Percentiles rank a stretch among this genome's conserved stretches.
These are phyloP conservation scores for Tipula confusa DNA, from an alignment of 2,888 invertebrate genomes.

Conservation along the genomic window DNA sequence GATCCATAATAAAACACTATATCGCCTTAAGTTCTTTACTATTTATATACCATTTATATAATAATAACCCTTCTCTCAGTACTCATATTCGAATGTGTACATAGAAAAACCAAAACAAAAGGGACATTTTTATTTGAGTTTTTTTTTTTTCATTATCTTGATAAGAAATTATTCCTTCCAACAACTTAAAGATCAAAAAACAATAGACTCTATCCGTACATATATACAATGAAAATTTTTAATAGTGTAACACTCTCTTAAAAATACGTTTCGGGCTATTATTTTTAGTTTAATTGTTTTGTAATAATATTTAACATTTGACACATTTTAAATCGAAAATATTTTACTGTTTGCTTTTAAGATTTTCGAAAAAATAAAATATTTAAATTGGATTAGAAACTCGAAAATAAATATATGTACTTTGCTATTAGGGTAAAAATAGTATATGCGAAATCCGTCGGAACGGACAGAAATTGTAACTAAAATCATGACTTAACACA, in stretches of 20 bases:
- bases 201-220: not conserved
- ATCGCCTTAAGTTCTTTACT: slow-evolving; percentile 20
- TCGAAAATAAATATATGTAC: too few species aligned
- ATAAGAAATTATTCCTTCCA: not conserved
- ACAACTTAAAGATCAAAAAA: slow-evolving; percentile 5
- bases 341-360: not conserved
- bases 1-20: not conserved
- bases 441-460: not conserved
- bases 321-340: slow-evolving; percentile 12
- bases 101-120: not conserved
- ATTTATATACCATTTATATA: not conserved
- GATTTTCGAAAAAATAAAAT: not conserved
- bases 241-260: not conserved
- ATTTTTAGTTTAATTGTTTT: slow-evolving; percentile 9
- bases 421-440: too few species aligned
- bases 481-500: too few species aligned
- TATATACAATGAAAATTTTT: not conserved
- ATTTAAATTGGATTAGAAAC: not conserved
- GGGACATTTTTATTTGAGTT: not conserved
- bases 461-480: too few species aligned
- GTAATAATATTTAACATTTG: slow-evolving; percentile 20
- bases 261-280: not conserved
- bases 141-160: too few species aligned
- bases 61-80: not conserved
- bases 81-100: not conserved